phyloP scores from a whole-genome alignment of 2,113 vertebrate genomes.

The Callaeas wilsoni region DNA sequence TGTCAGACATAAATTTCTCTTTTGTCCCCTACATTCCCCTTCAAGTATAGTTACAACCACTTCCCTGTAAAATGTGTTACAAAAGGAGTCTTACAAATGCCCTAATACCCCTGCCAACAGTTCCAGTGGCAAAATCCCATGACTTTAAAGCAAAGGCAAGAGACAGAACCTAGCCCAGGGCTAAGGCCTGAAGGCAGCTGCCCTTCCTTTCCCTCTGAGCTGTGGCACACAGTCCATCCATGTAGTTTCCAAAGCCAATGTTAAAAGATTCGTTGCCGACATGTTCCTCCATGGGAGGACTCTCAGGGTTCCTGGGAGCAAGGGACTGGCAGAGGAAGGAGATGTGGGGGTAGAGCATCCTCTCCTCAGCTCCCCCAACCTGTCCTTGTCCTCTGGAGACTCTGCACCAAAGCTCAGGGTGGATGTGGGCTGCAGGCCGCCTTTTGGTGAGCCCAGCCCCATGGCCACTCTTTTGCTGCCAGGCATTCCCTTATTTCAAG shows the following conservation, averaged over 20 bases:
- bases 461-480: accelerated
- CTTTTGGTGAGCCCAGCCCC: not conserved
- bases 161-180: not conserved
- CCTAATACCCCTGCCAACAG: not conserved
- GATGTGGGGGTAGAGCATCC: not conserved
- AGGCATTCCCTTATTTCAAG: not conserved
- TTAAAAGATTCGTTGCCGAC: not conserved
- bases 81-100: not conserved
- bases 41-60: not conserved
- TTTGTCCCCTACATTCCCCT: not conserved
- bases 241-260: not conserved
- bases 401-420: not conserved
- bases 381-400: not conserved
- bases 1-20: not conserved
- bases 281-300: accelerated
- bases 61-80: not conserved
- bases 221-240: not conserved
- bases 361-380: not conserved
- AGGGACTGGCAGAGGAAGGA: not conserved
- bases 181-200: not conserved
- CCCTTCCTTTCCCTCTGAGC: not conserved
- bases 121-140: not conserved
- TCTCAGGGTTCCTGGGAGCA: not conserved
- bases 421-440: not conserved
- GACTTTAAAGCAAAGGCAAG: not conserved